A percentile compares a stretch with the other conserved stretches of the same genome.
Conservation (phyloP, 2,797 vertebrate genomes). For the Xenentodon cancila region DNA sequence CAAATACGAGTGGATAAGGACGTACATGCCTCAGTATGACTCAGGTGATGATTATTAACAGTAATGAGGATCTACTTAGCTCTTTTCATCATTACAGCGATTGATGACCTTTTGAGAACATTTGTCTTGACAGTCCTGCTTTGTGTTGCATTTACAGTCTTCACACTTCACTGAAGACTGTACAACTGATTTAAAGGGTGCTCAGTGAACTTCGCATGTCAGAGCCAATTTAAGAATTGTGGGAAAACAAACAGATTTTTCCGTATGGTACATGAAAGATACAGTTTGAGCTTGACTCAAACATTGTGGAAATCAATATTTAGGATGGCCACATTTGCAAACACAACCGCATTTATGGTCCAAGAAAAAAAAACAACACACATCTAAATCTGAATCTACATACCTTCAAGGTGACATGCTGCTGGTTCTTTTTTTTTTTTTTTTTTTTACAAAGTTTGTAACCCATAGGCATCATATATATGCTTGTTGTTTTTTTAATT, state of each 20-base stretch:
- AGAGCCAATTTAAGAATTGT: neutral
- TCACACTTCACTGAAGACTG: constrained; percentile 2
- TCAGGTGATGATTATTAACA: constrained; percentile 20
- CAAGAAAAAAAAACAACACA: no score
- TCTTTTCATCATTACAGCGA: constrained; percentile 1
- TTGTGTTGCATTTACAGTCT: neutral
- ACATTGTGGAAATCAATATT: neutral
- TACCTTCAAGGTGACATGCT: no score
- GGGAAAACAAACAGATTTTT: neutral
- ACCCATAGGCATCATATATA: no score
- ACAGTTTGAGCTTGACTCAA: neutral
- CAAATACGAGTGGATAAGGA: neutral
- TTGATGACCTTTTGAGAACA: constrained; percentile 1
- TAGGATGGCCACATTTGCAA: neutral
- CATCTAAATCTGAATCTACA: no score
- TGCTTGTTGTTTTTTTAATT: no score
- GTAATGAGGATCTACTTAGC: neutral
- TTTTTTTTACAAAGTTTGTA: no score
- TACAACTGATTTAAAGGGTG: constrained; percentile 10
- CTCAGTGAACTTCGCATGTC: constrained; percentile 3
- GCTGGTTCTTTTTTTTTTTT: no score
- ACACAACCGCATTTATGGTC: no score
- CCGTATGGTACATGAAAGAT: neutral
- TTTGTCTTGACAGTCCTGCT: neutral
- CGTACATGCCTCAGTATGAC: constrained; percentile 31